Evolutionary conservation across 2,113 vertebrate genomes (phyloP).

Genomic region (Syngnathus floridae): DNA sequence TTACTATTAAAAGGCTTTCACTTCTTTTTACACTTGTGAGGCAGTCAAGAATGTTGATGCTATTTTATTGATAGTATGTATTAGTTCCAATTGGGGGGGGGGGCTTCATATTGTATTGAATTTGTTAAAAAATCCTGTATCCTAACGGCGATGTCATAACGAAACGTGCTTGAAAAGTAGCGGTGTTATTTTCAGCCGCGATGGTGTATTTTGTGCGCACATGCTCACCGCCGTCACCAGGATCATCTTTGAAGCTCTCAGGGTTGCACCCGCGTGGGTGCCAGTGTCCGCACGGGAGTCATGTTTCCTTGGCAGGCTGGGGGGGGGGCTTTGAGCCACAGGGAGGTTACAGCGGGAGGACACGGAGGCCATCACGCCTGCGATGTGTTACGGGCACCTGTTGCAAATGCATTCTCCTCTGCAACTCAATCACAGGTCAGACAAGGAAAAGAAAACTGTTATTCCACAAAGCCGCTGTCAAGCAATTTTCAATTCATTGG

Average conservation of each 20-base stretch:
- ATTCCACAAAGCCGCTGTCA: constrained; percentile 56
- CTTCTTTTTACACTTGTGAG: neutral
- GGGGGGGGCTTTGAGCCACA: constrained; percentile 49
- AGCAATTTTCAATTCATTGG: constrained; percentile 47
- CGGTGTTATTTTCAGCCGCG: neutral
- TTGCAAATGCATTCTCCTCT: constrained; percentile 68
- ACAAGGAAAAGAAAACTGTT: constrained; percentile 69
- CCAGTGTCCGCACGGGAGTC: constrained; percentile 65
- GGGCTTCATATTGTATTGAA: no score
- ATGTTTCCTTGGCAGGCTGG: constrained; percentile 63
- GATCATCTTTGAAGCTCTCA: constrained; percentile 32
- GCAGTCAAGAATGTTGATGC: neutral
- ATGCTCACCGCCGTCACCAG: constrained; percentile 8
- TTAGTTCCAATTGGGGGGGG: no score
- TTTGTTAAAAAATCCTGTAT: no score
- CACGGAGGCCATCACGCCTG: constrained; percentile 59
- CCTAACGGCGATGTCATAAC: neutral
- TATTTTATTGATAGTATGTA: neutral
- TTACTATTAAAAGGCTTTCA: neutral
- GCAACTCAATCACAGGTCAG: constrained; percentile 69
- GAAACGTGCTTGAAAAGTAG: neutral
- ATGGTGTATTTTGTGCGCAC: neutral
- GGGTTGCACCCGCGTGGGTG: constrained; percentile 35
- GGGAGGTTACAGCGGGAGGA: constrained; percentile 65
- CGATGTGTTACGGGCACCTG: constrained; percentile 69